Evolutionary conservation across 2,888 invertebrate genomes (phyloP), one percentile per base, ranked within the genome.

Genomic region (Luperina testacea): DNA sequence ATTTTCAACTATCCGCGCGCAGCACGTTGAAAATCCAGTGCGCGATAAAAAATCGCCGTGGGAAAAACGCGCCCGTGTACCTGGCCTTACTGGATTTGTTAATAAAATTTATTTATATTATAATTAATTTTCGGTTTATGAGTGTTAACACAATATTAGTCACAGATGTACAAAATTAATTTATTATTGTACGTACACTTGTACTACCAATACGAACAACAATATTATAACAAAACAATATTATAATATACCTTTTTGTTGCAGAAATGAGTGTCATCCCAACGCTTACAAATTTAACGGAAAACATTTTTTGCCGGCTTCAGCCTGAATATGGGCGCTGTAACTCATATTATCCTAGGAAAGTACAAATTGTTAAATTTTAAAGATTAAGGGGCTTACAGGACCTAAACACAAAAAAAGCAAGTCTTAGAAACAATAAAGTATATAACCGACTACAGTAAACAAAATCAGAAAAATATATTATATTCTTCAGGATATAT

Each of bases 301-400:
- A 78, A 13, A 85, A 84, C 11, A 61, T 92, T n/a, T 89, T 70
- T 67, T 95, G 95, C 65, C 90, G 92, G n/a, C 78, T 94, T 0
- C 95, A 95, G 82, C 92, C 93, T 17, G 94, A 95, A 72, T 95
- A 94, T 81, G 95, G 95, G 53, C 15, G 71, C 9, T 95, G 95
- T 83, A 80, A 92, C 76, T 89, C 88, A 4, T 95, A 95, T 78
- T 38, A 91, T 75, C 95, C 92, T 3, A 89, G 84, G 92, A 90
- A 87, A 89, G 87, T 68, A 15, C 20, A n/a, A 51, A 72, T 64
- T 27, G 13, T 24, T 45, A 61, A 27, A 13, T 48, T 15, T 20
- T 42, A 59, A 61, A 61, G 2, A 13, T 61, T 6, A 13, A 27
- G 32, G 32, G 32, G 32, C 32, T 32, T 32, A 32, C 32, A 32